phyloP scores from a whole-genome alignment of 2,113 vertebrate species.

The Cyanoramphus novaezelandiae region DNA sequence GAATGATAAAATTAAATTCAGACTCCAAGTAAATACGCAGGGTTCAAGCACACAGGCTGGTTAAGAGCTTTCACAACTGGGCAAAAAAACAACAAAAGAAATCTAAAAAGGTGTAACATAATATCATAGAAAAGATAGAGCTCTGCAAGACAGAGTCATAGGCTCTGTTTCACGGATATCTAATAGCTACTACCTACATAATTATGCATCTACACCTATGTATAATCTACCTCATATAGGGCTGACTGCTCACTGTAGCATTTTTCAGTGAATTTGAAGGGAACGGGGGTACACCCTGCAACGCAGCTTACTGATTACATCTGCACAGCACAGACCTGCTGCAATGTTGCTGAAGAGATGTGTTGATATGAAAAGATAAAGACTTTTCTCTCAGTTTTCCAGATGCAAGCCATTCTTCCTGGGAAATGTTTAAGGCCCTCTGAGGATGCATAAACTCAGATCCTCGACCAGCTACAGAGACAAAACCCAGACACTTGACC shows the following conservation, averaged over 20 bases:
- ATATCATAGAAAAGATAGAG: not conserved
- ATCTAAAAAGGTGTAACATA: not conserved
- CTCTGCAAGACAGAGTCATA: not conserved
- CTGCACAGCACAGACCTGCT: not conserved
- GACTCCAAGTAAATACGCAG: not conserved
- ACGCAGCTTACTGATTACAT: not conserved
- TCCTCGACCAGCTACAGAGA: not conserved
- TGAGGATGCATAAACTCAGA: not conserved
- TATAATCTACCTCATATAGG: not conserved
- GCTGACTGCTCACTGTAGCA: not conserved
- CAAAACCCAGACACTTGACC: not conserved
- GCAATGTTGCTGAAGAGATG: fast-evolving
- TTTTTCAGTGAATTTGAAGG: not conserved
- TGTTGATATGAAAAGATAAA: not conserved
- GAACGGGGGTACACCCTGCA: not conserved
- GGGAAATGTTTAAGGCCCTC: not conserved
- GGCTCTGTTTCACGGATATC: not conserved
- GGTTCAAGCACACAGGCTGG: not conserved
- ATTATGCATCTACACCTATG: not conserved
- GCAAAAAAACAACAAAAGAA: constrained; percentile 6
- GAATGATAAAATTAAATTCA: constrained; percentile 40
- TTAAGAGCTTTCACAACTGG: not conserved
- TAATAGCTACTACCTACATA: not conserved
- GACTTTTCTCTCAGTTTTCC: not conserved
- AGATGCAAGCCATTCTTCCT: not conserved